phyloP scores from a whole-genome alignment of 2,113 vertebrate genomes.

The Eupsittula cactorum region DNA sequence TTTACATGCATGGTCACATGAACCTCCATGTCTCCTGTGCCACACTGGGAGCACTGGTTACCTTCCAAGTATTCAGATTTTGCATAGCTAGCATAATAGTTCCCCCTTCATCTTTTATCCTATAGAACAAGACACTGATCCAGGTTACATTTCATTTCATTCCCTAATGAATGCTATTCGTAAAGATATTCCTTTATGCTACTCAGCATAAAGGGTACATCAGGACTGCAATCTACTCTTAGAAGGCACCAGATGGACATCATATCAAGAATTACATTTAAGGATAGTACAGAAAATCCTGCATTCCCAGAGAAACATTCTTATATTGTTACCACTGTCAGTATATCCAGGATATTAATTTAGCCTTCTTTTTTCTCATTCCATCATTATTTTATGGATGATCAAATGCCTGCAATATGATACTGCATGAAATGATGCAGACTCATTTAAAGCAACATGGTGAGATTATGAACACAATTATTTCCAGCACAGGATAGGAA shows the following conservation, averaged over 20 bases:
- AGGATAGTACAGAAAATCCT: not conserved
- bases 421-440: slow-evolving; percentile 16
- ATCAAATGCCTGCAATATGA: slow-evolving; percentile 13
- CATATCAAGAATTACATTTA: not conserved
- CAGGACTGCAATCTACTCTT: not conserved
- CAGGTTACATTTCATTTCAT: not conserved
- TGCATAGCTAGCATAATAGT: not conserved
- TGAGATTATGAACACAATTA: slow-evolving; percentile 52
- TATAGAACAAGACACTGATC: not conserved
- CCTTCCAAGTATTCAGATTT: not conserved
- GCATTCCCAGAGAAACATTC: not conserved
- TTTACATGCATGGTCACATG: not conserved
- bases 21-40: not conserved
- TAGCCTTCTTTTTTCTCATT: slow-evolving; percentile 10
- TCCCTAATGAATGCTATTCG: not conserved
- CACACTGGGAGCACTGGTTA: not conserved
- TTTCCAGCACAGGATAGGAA: slow-evolving; percentile 22
- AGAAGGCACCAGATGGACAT: not conserved
- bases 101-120: not conserved
- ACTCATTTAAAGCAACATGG: not conserved
- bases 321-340: slow-evolving; percentile 10
- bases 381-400: not conserved
- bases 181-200: not conserved
- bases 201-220: not conserved
- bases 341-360: slow-evolving; percentile 55